A percentile compares a stretch with the other conserved stretches of the same genome.
phyloP scores from a whole-genome alignment of 2,888 invertebrate species.

The Trichogramma evanescens region DNA sequence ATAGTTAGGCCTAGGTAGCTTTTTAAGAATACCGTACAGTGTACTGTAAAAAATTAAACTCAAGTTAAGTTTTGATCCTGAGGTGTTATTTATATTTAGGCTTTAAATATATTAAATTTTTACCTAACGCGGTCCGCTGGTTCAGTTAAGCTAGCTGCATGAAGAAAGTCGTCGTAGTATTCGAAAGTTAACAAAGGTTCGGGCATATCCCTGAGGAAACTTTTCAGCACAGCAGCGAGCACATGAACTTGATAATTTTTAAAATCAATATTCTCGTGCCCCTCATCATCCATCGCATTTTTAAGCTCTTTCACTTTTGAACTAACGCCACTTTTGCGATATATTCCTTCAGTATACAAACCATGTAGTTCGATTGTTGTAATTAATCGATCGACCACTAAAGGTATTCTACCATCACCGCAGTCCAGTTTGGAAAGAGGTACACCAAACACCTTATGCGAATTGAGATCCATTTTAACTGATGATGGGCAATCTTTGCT shows the following conservation, averaged over 20 bases:
- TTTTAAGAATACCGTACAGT: slow-evolving; percentile 78
- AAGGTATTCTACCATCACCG: slow-evolving; percentile 73
- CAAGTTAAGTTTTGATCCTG: too few relatives aligned
- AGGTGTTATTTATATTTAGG: too few relatives aligned
- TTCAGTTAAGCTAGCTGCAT: slow-evolving; percentile 79
- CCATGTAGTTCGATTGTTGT: slow-evolving; percentile 87
- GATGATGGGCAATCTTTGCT: slow-evolving; percentile 49
- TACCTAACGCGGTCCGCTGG: slow-evolving; percentile 64
- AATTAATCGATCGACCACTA: slow-evolving; percentile 81
- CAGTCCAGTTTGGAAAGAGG: slow-evolving; percentile 67
- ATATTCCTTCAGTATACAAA: slow-evolving; percentile 86
- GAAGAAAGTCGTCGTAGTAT: slow-evolving; percentile 88
- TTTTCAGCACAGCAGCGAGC: slow-evolving; percentile 79
- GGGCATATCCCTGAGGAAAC: slow-evolving; percentile 86
- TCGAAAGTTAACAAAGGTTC: slow-evolving; percentile 90
- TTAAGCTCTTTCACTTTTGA: slow-evolving; percentile 76
- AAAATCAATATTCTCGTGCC: slow-evolving; percentile 64
- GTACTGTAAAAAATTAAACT: slow-evolving; percentile 50
- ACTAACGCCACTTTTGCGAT: slow-evolving; percentile 84
- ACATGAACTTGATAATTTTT: slow-evolving; percentile 84
- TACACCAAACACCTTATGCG: slow-evolving; percentile 71
- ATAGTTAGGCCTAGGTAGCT: slow-evolving; percentile 82
- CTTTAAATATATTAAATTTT: neutral
- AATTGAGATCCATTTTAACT: slow-evolving; percentile 46
- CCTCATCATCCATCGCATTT: slow-evolving; percentile 66